These are phyloP conservation scores for Trichogramma pretiosum DNA, from an alignment of 1,140 invertebrate genomes.

Conservation along the genomic window DNA sequence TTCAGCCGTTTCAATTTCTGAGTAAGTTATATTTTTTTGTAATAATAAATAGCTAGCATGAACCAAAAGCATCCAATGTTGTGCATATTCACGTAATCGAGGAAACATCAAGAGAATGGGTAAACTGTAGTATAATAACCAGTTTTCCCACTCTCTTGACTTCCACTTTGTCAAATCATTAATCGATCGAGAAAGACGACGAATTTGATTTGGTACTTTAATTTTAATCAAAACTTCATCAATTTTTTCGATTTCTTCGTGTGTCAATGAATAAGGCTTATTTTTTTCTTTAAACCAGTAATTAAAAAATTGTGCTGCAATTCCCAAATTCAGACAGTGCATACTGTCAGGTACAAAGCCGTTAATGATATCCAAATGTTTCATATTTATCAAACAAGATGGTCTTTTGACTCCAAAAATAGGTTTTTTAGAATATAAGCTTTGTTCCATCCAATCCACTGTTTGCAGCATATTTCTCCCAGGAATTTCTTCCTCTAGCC, in stretches of 20 bases:
- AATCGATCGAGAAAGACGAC: neutral
- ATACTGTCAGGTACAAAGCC: conserved; percentile 9
- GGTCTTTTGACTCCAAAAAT: neutral
- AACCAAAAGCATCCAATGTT: conserved; percentile 15
- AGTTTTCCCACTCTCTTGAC: conserved; percentile 11
- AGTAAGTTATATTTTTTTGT: conserved; percentile 1
- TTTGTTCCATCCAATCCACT: neutral
- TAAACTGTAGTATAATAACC: conserved; percentile 6
- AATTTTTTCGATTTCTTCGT: neutral
- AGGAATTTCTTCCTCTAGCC: neutral
- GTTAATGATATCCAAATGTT: conserved; percentile 7
- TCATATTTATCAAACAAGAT: neutral
- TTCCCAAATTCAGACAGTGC: conserved; percentile 4
- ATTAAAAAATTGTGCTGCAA: conserved; percentile 8
- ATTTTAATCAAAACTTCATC: neutral
- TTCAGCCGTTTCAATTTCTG: conserved; percentile 8
- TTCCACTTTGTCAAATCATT: neutral
- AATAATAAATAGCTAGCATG: conserved; percentile 12
- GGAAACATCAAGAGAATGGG: neutral
- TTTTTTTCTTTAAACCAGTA: neutral
- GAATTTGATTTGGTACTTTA: neutral
- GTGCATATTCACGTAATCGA: neutral
- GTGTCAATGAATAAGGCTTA: neutral
- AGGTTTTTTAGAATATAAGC: neutral
- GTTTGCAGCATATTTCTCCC: neutral